These are phyloP conservation scores for Trissoscelio sp. DNA, from an alignment of 2,888 invertebrate species.

Conservation along the genomic window DNA sequence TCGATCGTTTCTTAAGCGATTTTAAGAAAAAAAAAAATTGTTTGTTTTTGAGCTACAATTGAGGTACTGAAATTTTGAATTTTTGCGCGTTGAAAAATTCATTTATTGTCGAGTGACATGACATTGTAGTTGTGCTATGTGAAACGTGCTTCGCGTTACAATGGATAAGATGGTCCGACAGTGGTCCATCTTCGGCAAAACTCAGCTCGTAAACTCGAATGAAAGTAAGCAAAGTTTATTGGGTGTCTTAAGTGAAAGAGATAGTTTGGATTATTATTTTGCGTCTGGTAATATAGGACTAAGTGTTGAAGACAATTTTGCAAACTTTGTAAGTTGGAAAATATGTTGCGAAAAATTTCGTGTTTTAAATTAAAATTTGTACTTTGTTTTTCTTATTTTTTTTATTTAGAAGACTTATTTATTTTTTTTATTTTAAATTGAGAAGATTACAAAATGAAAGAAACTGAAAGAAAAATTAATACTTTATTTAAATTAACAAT, in stretches of 20 bases:
- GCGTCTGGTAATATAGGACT: background rate
- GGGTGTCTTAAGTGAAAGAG: background rate
- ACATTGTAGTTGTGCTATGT: constrained; percentile 35
- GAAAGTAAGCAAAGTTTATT: constrained; percentile 55
- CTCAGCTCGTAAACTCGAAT: constrained; percentile 29
- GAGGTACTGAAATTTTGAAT: background rate
- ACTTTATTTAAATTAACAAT: too few species aligned
- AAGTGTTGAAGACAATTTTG: background rate
- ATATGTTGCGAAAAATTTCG: background rate
- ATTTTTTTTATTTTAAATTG: background rate
- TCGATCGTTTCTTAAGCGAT: background rate
- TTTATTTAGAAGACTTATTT: background rate
- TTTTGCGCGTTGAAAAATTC: constrained; percentile 6
- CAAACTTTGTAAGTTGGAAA: background rate
- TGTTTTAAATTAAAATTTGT: background rate
- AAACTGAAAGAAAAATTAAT: too few species aligned
- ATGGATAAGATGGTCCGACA: constrained; percentile 49
- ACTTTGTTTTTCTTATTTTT: background rate
- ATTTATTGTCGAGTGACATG: constrained; percentile 23
- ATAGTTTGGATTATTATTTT: background rate
- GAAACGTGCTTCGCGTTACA: constrained; percentile 60
- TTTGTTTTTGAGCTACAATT: background rate
- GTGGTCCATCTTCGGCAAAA: constrained; percentile 44
- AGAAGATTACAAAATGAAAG: too few species aligned
- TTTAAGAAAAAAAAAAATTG: background rate